Evolutionary conservation across 2,113 vertebrate genomes (phyloP).

Genomic region (Sinocyclocheilus grahami): DNA sequence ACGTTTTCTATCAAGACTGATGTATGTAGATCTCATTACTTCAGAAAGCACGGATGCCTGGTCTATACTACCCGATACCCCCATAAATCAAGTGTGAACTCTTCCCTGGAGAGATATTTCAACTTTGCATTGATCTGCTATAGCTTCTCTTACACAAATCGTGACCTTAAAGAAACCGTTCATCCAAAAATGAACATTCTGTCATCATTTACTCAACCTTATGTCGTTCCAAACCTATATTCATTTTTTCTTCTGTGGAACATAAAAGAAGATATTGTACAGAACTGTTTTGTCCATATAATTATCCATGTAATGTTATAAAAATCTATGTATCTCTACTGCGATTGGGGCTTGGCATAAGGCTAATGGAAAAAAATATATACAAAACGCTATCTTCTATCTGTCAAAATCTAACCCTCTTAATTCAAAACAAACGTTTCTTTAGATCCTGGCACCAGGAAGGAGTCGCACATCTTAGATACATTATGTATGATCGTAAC

Average conservation of each 20-base stretch:
- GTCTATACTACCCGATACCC: neutral
- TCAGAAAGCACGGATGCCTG: constrained; percentile 27
- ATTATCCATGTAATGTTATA: neutral
- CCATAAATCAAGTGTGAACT: constrained; percentile 17
- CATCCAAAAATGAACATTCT: neutral
- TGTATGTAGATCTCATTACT: constrained; percentile 12
- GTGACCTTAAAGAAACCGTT: neutral
- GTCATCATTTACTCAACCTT: constrained; percentile 1
- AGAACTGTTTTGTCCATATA: neutral
- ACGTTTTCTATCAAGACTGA: constrained; percentile 16
- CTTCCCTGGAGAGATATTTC: constrained; percentile 11
- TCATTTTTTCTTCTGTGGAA: neutral
- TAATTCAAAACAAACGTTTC: constrained; percentile 1
- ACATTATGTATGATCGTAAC: neutral
- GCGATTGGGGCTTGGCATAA: neutral
- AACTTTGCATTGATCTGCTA: neutral
- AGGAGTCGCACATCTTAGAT: neutral
- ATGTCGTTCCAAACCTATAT: neutral
- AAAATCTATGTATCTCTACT: neutral
- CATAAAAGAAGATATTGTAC: neutral
- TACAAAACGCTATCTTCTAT: neutral
- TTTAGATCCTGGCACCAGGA: neutral
- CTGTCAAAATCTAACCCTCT: neutral
- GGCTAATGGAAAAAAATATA: neutral
- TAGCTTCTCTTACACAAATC: constrained; percentile 1